Conservation (phyloP, 1,140 invertebrate genomes). For the Maniola jurtina region DNA sequence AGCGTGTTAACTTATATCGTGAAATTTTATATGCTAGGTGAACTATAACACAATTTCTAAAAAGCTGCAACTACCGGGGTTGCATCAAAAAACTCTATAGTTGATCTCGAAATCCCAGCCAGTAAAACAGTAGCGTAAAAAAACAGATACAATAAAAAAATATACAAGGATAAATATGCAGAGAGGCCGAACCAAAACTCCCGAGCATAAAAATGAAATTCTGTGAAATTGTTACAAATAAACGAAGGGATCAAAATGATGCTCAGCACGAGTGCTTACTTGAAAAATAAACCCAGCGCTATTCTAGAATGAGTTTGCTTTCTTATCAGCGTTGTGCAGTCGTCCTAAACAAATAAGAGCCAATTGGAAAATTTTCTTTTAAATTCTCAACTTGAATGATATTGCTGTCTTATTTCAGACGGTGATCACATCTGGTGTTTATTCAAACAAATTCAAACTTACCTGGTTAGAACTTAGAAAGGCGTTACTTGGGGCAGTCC, state of each 20-base stretch:
- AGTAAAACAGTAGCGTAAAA: too few species aligned
- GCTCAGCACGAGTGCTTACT: conserved; percentile 7
- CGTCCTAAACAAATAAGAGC: conserved; percentile 25
- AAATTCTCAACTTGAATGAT: background rate
- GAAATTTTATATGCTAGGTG: too few species aligned
- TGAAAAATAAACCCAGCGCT: conserved; percentile 20
- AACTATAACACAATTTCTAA: too few species aligned
- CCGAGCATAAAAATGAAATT: background rate
- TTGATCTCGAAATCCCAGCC: too few species aligned
- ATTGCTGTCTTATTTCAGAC: background rate
- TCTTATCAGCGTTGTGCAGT: conserved; percentile 25
- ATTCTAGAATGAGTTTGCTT: conserved; percentile 21
- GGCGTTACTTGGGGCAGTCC: too few species aligned
- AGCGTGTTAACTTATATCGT: too few species aligned
- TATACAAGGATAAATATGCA: too few species aligned
- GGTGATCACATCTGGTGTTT: background rate
- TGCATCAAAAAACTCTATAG: too few species aligned
- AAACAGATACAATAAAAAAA: too few species aligned
- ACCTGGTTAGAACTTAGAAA: too few species aligned
- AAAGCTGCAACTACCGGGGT: too few species aligned
- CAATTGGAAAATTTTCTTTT: conserved; percentile 15
- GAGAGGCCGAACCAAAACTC: background rate
- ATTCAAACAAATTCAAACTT: background rate
- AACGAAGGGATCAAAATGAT: conserved; percentile 1
- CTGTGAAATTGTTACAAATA: background rate